Base-by-base conservation (phyloP, 2,797 vertebrate species). In the Ciconia nigra region DNA sequence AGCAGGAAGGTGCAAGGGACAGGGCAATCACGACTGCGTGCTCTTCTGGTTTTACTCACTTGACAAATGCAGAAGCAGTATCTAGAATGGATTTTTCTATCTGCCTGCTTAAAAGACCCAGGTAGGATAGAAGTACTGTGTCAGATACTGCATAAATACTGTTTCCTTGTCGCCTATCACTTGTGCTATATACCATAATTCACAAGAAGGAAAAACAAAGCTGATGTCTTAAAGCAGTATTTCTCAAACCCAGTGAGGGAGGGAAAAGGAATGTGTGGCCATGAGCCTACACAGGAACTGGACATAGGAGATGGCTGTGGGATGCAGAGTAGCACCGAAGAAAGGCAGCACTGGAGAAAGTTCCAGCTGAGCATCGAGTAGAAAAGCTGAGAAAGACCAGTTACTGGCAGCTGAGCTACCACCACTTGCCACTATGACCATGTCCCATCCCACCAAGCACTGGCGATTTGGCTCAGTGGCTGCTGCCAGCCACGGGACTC, bases 281-380 rank as follows among this genome's bases (percentile, higher is more conserved):
- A 26, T 1, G 1, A 77, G 35, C 4, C 33, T 28, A 2, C 11
- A 22, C 20, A 66, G 16, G 26, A 83, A 37, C 0, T 10, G 5
- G 22, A 46, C 6, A 7, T 1, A 22, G 28, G 28, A 55, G 9
- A 39, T 3, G 7, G 31, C 33, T 66, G 22, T 10, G 35, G 29
- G 46, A 73, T 51, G 29, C 42, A 62, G 25, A 62, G 25, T 4
- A 65, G 22, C 71, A 47, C 2, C 12, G 47, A 78, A 78, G 16
- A 39, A 8, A 80, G 16, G 26, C 57, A 78, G 57, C 18, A 42
- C 18, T 3, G 9, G 51, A 42, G 83, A 5, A 73, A 54, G 26
- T 7, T 46, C 62, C n/a, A 80, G 62, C 29, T 11, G 29, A 69
- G 47, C 15, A 42, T 11, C 5, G 12, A 69, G 12, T 2, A 66